A percentile compares a stretch with the other conserved stretches of the same genome.
These are phyloP conservation scores for Theristicus caerulescens DNA, from an alignment of 2,113 vertebrate genomes.

Conservation along the genomic window DNA sequence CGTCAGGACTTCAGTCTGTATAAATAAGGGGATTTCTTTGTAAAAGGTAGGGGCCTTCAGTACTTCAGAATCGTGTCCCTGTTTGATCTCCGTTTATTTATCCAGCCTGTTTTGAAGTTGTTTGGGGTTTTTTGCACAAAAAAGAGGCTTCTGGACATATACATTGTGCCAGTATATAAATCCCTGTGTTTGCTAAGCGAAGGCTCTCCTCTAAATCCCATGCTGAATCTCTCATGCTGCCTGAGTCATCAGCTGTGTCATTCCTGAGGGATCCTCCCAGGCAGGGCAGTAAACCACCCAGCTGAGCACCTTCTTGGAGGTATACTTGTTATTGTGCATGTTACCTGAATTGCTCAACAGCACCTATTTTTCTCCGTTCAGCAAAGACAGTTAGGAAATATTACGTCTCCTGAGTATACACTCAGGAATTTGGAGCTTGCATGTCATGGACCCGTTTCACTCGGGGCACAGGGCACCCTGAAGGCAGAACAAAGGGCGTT, in stretches of 20 bases:
- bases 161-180: not conserved
- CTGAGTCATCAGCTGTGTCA: not conserved
- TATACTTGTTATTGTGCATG: not conserved
- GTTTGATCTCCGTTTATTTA: not conserved
- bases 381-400: not conserved
- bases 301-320: not conserved
- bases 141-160: not conserved
- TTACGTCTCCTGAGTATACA: rapidly evolving
- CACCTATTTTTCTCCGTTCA: not conserved
- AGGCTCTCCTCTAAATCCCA: not conserved
- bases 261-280: not conserved
- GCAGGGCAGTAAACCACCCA: not conserved
- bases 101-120: not conserved
- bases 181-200: not conserved
- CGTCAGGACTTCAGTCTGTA: not conserved
- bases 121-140: not conserved
- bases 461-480: slow-evolving; percentile 2
- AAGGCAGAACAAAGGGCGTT: slow-evolving; percentile 52
- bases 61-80: not conserved
- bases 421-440: not conserved
- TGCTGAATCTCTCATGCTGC: not conserved
- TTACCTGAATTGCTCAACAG: not conserved
- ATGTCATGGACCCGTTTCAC: slow-evolving; percentile 9
- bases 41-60: not conserved
- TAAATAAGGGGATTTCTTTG: not conserved